Percentiles rank a stretch among this genome's conserved stretches.
These are phyloP conservation scores for Ammodytes dubius DNA, from an alignment of 2,113 vertebrate genomes.

Conservation along the genomic window DNA sequence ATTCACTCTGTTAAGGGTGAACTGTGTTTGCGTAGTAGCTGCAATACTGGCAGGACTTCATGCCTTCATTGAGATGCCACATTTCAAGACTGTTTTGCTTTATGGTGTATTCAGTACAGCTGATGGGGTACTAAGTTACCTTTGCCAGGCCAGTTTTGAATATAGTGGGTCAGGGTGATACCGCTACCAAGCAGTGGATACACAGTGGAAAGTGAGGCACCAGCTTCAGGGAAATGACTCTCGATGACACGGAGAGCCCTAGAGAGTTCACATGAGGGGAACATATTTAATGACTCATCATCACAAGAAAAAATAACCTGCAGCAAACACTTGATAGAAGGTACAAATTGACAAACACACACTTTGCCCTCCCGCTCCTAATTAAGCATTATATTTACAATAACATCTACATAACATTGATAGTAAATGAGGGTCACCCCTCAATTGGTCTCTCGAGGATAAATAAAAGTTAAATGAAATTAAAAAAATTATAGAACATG, in stretches of 20 bases:
- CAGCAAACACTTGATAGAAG: conserved; percentile 5
- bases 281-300: neutral
- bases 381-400: too few species aligned
- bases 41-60: neutral
- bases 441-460: too few species aligned
- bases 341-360: conserved; percentile 1
- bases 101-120: neutral
- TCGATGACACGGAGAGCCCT: conserved; percentile 69
- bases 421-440: too few species aligned
- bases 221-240: conserved; percentile 57
- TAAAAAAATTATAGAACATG: too few species aligned
- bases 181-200: conserved; percentile 57
- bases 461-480: too few species aligned
- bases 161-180: conserved; percentile 69
- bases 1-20: neutral
- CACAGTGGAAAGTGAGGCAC: conserved; percentile 38
- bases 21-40: neutral
- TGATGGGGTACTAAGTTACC: conserved; percentile 60
- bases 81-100: neutral
- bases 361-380: neutral
- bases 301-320: neutral
- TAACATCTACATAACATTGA: too few species aligned
- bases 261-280: conserved; percentile 8
- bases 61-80: neutral
- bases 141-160: conserved; percentile 79